Evolutionary conservation across 1,140 invertebrate species (phyloP).

Genomic region (Rhagoletis zephyria): DNA sequence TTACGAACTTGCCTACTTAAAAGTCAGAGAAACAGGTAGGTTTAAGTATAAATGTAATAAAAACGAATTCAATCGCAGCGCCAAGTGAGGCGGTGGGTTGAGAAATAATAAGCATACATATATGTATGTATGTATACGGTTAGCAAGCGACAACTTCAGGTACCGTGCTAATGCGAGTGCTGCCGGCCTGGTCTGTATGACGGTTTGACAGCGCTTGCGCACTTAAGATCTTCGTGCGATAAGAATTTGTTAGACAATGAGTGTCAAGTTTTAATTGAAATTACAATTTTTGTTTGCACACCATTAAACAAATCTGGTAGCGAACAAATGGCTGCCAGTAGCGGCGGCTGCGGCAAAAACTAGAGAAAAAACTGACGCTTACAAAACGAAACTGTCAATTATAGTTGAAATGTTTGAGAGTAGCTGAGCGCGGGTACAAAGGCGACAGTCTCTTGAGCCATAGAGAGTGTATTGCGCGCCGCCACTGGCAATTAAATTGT

Average conservation of each 20-base stretch:
- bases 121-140: background rate
- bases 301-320: conserved; percentile 46
- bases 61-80: background rate
- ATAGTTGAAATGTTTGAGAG: background rate
- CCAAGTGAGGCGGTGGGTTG: conserved; percentile 30
- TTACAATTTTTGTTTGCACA: conserved; percentile 54
- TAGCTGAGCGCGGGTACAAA: background rate
- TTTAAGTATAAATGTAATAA: background rate
- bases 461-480: background rate
- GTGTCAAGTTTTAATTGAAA: conserved; percentile 54
- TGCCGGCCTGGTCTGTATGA: background rate
- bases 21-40: background rate
- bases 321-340: conserved; percentile 28
- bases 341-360: background rate
- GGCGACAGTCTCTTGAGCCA: background rate
- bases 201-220: conserved; percentile 46
- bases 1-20: background rate
- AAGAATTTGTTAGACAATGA: conserved; percentile 54
- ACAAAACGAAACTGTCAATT: conserved; percentile 34
- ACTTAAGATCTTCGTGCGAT: conserved; percentile 53
- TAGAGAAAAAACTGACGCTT: background rate
- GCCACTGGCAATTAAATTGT: conserved; percentile 52
- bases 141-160: too few species aligned
- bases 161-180: too few species aligned
- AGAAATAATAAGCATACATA: background rate